phyloP scores from a whole-genome alignment of 1,140 invertebrate species.

The Drosophila punjabiensis region DNA sequence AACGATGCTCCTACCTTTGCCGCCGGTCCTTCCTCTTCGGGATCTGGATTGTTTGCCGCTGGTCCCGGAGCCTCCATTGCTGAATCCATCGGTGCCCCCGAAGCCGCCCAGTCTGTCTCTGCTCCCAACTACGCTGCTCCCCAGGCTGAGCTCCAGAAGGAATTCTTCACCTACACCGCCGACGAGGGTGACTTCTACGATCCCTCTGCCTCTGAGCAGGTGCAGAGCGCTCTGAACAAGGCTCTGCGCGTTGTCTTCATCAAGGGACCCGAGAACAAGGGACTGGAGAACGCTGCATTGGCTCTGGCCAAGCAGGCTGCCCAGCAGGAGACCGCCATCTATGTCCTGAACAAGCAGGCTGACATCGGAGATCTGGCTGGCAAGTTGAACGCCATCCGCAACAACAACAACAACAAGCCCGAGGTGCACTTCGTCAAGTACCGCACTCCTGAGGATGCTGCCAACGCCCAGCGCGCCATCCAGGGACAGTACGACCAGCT shows the following conservation, averaged over 20 bases:
- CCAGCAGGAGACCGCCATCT: constrained; percentile 66
- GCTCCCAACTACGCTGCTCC: too few species aligned
- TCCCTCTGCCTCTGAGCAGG: constrained; percentile 41
- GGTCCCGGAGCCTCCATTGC: constrained; percentile 4
- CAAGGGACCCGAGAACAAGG: constrained; percentile 54
- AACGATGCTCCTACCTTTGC: constrained; percentile 43
- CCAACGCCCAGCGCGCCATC: constrained; percentile 62
- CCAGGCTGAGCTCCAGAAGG: too few species aligned
- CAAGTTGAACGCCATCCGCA: constrained; percentile 67
- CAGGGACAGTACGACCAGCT: constrained; percentile 67
- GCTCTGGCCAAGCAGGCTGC: constrained; percentile 75
- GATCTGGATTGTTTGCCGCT: constrained; percentile 5
- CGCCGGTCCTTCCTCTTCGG: constrained; percentile 18
- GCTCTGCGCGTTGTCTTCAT: constrained; percentile 62
- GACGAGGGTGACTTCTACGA: constrained; percentile 66
- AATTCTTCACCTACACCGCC: constrained; percentile 20
- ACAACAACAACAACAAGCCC: constrained; percentile 64
- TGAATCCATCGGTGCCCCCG: too few species aligned
- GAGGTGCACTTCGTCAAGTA: constrained; percentile 69
- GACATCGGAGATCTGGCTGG: constrained; percentile 69
- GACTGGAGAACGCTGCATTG: constrained; percentile 71
- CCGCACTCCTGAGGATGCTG: constrained; percentile 36
- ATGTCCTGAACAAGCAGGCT: constrained; percentile 75
- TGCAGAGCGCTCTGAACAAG: constrained; percentile 37
- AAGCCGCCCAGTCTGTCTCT: too few species aligned